Base-by-base conservation (phyloP, 1,140 invertebrate species). In the Apis mellifera region DNA sequence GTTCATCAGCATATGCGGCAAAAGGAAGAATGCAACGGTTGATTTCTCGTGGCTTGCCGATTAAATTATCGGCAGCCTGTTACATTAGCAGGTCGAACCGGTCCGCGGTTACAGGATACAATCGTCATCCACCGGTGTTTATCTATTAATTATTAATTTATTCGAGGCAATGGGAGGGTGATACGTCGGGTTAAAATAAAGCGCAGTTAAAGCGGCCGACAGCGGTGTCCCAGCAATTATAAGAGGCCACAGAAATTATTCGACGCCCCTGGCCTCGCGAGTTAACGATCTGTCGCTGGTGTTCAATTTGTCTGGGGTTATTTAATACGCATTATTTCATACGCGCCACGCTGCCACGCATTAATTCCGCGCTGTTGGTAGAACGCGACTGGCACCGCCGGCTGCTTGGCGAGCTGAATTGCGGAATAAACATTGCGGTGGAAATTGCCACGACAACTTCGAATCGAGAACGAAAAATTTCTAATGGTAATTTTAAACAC, bases 311-410 rank as follows among this genome's bases (percentile, higher is more conserved):
- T 62, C 15, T 19, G 57, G 11, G 77, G 21, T 79, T 79, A 79
- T 79, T 71, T 71, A 71, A 79, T 79, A 79, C 77, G 23, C 68
- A 7, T 79, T 71, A 79, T 71, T 79, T 79, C 77, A 79, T 71
- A 42, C 12, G 32, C 15, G 9, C 19, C n/a, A 8, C 59, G 32
- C 50, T 19, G n/a, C 5, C n/a, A 57, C 55, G 68, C 23, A 71
- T 71, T 70, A 78, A 78, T 78, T 70, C 66, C 76, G 9, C n/a
- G 62, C 65, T 65, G 50, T 65, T 66, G n/a, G 62, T 42, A 9
- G 23, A 77, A 54, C 74, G 26, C 50, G 70, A 21, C 23, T 55
- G 50, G 50, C 32, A 19, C 9, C 42, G 42, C n/a, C 32, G 32
- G 32, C 32, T 42, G 23, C 9, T 15, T 1, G 23, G 54, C 17